Percentiles rank a stretch among this genome's conserved stretches.
These are phyloP conservation scores for Pachypanchax playfairii DNA, from an alignment of 2,113 vertebrate genomes.

Conservation along the genomic window DNA sequence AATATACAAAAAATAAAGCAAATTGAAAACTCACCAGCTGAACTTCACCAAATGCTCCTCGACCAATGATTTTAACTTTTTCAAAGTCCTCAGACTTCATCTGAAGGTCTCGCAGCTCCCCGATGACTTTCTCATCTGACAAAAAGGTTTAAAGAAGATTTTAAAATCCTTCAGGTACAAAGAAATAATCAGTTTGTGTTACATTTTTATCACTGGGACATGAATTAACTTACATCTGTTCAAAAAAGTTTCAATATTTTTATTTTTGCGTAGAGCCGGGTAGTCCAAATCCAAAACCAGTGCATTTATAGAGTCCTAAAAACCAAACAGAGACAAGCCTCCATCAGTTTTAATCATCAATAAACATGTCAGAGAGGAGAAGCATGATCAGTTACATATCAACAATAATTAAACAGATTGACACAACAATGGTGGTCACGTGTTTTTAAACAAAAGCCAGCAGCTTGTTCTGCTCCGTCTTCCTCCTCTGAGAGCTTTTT, in stretches of 20 bases:
- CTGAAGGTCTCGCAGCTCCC: slow-evolving; percentile 88
- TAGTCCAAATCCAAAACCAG: slow-evolving; percentile 97
- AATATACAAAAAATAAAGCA: neutral
- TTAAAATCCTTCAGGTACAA: neutral
- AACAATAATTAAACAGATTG: neutral
- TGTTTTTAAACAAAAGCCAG: neutral
- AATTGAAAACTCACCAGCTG: slow-evolving; percentile 87
- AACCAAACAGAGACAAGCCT: slow-evolving; percentile 31
- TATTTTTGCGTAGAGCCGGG: slow-evolving; percentile 97
- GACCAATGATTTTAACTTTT: slow-evolving; percentile 96
- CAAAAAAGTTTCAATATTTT: slow-evolving; percentile 98
- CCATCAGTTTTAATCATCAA: neutral
- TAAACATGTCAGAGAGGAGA: neutral
- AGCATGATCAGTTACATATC: neutral
- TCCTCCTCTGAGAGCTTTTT: neutral
- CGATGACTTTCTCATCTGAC: slow-evolving; percentile 93
- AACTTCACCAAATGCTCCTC: slow-evolving; percentile 98
- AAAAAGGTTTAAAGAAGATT: neutral
- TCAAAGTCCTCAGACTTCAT: slow-evolving; percentile 99
- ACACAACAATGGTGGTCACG: neutral
- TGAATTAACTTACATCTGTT: slow-evolving; percentile 93
- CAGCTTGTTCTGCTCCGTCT: neutral
- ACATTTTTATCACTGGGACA: neutral
- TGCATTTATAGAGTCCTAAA: slow-evolving; percentile 95
- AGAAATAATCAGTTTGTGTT: neutral